These are phyloP conservation scores for Junonia oenone DNA, from an alignment of 2,888 invertebrate genomes.

Conservation along the genomic window DNA sequence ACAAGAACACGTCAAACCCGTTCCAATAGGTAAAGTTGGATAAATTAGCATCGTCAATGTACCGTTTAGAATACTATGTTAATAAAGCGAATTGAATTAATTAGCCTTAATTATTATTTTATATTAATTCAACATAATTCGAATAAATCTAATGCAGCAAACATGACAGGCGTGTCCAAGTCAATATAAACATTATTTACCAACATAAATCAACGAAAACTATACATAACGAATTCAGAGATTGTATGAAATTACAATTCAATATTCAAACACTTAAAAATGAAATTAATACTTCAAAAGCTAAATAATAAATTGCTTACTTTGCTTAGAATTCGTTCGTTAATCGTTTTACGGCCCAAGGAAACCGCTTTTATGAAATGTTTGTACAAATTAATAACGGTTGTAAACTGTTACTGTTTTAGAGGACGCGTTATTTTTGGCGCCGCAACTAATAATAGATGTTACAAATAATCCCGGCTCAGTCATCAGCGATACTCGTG, in stretches of 20 bases:
- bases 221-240: neutral
- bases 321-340: slow-evolving; percentile 1
- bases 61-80: neutral
- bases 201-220: neutral
- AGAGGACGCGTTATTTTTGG: slow-evolving; percentile 30
- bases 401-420: slow-evolving; percentile 26
- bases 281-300: neutral
- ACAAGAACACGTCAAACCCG: neutral
- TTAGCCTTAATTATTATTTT: slow-evolving; percentile 1
- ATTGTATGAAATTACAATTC: neutral
- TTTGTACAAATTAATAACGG: slow-evolving; percentile 29
- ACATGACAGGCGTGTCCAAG: neutral
- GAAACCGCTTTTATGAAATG: slow-evolving; percentile 23
- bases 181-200: neutral
- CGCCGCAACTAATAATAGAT: slow-evolving; percentile 23
- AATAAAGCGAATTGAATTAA: neutral
- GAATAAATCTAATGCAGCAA: neutral
- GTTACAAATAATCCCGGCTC: slow-evolving; percentile 22
- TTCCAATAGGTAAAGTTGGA: neutral
- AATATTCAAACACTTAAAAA: neutral
- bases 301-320: slow-evolving; percentile 2
- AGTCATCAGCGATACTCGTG: slow-evolving; percentile 13
- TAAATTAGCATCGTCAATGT: slow-evolving; percentile 1
- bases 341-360: slow-evolving; percentile 14
- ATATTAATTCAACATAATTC: neutral